These are phyloP conservation scores for Lophotriccus pileatus DNA, from an alignment of 2,797 vertebrate genomes.

Conservation along the genomic window DNA sequence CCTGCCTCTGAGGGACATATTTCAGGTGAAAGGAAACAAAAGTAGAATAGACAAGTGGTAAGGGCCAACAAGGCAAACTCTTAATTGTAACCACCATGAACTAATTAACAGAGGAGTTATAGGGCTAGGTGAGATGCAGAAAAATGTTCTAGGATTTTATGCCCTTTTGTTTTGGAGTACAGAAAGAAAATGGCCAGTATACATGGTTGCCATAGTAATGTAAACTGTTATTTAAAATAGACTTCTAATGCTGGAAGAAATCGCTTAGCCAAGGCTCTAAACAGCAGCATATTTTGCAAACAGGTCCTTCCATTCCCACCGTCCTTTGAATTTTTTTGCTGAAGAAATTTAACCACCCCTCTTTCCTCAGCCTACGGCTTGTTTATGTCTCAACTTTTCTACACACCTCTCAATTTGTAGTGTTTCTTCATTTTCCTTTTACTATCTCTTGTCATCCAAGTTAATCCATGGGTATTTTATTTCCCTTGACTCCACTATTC, in stretches of 20 bases:
- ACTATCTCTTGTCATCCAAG: neutral
- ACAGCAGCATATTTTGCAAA: neutral
- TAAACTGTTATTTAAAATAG: neutral
- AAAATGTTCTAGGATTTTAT: neutral
- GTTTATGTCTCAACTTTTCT: neutral
- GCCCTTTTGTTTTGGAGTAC: neutral
- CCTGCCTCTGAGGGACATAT: neutral
- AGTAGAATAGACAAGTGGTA: neutral
- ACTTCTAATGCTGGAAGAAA: neutral
- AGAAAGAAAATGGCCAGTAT: neutral
- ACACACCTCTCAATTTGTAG: neutral
- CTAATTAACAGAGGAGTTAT: neutral
- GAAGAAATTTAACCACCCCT: neutral
- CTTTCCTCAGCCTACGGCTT: neutral
- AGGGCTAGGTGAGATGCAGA: neutral
- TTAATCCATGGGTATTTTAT: neutral
- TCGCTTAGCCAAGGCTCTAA: neutral
- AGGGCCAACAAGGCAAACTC: neutral
- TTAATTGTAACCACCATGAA: neutral
- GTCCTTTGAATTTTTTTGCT: neutral
- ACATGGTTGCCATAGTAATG: neutral
- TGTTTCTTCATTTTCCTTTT: neutral
- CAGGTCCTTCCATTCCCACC: neutral
- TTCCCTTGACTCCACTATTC: neutral
- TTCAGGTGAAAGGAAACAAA: neutral